A percentile compares a stretch with the other conserved stretches of the same genome.
These are phyloP conservation scores for Callocephalon fimbriatum DNA, from an alignment of 2,113 vertebrate genomes.

Conservation along the genomic window DNA sequence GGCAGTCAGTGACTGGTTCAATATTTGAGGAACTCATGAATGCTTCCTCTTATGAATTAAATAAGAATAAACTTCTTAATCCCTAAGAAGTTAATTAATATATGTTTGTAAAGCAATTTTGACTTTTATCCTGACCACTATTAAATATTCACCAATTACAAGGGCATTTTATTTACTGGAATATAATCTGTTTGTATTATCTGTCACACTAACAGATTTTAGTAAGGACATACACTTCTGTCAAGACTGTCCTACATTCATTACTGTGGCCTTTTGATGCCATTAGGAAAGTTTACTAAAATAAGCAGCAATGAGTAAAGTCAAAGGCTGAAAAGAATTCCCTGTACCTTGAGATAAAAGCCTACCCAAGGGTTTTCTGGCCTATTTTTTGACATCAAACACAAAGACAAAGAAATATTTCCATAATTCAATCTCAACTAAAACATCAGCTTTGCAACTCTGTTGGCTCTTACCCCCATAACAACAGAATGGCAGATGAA, in stretches of 20 bases:
- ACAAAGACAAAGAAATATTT: neutral
- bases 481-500: neutral
- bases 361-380: neutral
- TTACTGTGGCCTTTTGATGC: neutral
- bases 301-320: neutral
- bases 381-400: neutral
- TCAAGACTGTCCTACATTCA: fast-evolving
- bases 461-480: neutral
- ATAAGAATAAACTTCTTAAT: neutral
- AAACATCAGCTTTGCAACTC: neutral
- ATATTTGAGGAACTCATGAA: neutral
- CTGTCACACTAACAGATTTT: neutral
- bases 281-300: neutral
- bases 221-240: neutral
- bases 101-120: neutral
- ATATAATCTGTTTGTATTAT: neutral
- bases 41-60: neutral
- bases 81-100: neutral
- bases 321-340: neutral
- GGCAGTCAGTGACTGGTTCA: neutral
- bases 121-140: neutral
- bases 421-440: neutral
- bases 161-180: neutral
- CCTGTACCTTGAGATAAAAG: neutral
- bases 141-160: neutral